Evolutionary conservation across 2,797 vertebrate genomes (phyloP).

Genomic region (Glyptemys insculpta): DNA sequence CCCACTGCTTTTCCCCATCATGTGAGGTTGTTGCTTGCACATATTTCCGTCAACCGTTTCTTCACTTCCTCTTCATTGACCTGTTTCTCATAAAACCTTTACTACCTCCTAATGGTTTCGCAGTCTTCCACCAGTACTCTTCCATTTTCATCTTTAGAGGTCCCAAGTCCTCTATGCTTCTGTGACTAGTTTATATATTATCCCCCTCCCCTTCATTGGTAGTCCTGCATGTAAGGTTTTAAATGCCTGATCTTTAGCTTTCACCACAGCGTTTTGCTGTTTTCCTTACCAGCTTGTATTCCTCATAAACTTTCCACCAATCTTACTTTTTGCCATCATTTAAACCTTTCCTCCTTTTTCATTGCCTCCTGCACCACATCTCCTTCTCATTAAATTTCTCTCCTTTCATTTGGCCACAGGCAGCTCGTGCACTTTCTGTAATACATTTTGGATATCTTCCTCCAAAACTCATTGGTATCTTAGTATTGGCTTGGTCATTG

Average conservation of each 20-base stretch:
- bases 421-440: not conserved
- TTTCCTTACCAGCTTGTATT: not conserved
- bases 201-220: not conserved
- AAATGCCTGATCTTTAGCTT: not conserved
- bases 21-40: not conserved
- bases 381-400: not conserved
- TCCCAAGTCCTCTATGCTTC: not conserved
- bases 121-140: not conserved
- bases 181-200: not conserved
- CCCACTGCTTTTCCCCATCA: no score
- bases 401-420: not conserved
- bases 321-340: not conserved
- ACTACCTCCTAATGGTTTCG: not conserved
- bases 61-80: not conserved
- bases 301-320: not conserved
- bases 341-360: not conserved
- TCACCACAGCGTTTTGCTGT: not conserved
- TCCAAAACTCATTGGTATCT: not conserved
- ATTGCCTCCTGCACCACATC: not conserved
- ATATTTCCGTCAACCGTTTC: not conserved
- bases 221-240: not conserved
- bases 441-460: not conserved
- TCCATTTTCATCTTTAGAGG: no score
- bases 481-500: not conserved
- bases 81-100: not conserved